Percentiles rank a stretch among this genome's conserved stretches.
Evolutionary conservation across 1,140 invertebrate species (phyloP).

Genomic region (Diabrotica undecimpunctata): DNA sequence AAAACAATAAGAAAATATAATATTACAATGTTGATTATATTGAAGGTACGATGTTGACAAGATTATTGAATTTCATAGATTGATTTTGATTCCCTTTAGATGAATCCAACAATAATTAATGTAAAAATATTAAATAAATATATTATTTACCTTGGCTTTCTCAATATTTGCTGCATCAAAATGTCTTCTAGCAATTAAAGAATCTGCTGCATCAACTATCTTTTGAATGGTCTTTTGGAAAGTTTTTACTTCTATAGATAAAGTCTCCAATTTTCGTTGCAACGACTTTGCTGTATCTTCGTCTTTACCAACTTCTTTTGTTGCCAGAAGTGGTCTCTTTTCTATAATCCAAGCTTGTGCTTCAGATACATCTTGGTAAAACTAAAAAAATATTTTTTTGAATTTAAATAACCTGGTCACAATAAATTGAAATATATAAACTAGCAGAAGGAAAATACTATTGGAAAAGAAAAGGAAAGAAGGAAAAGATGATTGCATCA

Average conservation of each 20-base stretch:
- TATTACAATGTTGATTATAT: too few relatives aligned
- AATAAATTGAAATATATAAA: too few relatives aligned
- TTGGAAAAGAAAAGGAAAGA: too few relatives aligned
- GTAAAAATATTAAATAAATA: too few relatives aligned
- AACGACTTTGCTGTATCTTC: constrained; percentile 79
- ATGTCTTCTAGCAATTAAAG: constrained; percentile 69
- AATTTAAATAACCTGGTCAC: too few relatives aligned
- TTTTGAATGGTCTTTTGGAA: constrained; percentile 68
- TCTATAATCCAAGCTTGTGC: constrained; percentile 84
- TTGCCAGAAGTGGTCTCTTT: constrained; percentile 70
- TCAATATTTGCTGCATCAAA: constrained; percentile 76
- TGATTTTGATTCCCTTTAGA: too few relatives aligned
- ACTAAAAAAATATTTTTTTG: constrained; percentile 52
- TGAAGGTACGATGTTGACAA: too few relatives aligned
- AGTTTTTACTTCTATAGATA: constrained; percentile 72
- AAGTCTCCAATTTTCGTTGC: constrained; percentile 75
- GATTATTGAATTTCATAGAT: too few relatives aligned
- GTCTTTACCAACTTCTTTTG: constrained; percentile 78
- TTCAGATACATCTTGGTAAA: constrained; percentile 82
- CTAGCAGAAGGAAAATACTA: too few relatives aligned
- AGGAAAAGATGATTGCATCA: too few relatives aligned
- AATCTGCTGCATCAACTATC: constrained; percentile 61
- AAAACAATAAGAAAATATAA: background rate
- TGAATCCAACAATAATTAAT: too few relatives aligned
- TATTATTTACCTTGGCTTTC: constrained; percentile 54